Conservation (phyloP, 2,113 vertebrate genomes). For the Burhinus bistriatus region DNA sequence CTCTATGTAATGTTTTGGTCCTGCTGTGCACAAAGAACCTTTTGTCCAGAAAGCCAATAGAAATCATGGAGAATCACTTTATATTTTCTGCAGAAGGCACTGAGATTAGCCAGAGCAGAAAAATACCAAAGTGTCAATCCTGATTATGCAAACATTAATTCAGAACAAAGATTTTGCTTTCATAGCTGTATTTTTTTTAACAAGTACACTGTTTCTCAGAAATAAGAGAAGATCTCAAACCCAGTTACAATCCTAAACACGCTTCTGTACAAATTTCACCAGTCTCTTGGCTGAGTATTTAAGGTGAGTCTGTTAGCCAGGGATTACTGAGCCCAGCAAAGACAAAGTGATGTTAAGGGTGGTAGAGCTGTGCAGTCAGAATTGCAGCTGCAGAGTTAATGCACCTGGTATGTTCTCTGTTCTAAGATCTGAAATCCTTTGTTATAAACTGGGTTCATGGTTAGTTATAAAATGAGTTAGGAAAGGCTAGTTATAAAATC, state of each 20-base stretch:
- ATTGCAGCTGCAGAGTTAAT: background rate
- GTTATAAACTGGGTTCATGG: background rate
- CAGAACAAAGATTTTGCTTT: background rate
- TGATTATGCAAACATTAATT: conserved; percentile 4
- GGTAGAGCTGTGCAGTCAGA: background rate
- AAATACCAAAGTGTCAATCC: background rate
- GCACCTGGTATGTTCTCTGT: background rate
- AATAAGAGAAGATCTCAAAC: background rate
- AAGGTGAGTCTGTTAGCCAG: background rate
- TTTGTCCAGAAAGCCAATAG: conserved; percentile 29
- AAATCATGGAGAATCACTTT: background rate
- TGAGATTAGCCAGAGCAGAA: conserved; percentile 2
- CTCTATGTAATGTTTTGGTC: conserved; percentile 14
- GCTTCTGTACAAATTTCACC: background rate
- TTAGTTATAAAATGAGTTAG: background rate
- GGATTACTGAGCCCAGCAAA: background rate
- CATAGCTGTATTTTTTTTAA: background rate
- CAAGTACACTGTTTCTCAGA: background rate
- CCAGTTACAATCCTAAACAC: background rate
- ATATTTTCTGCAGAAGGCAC: background rate
- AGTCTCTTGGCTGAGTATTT: background rate
- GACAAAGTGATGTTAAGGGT: background rate
- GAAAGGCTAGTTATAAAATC: background rate
- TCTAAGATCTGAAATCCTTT: background rate
- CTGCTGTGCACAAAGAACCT: background rate